Conservation (phyloP, 2,113 vertebrate species). For the Callopanchax toddi region DNA sequence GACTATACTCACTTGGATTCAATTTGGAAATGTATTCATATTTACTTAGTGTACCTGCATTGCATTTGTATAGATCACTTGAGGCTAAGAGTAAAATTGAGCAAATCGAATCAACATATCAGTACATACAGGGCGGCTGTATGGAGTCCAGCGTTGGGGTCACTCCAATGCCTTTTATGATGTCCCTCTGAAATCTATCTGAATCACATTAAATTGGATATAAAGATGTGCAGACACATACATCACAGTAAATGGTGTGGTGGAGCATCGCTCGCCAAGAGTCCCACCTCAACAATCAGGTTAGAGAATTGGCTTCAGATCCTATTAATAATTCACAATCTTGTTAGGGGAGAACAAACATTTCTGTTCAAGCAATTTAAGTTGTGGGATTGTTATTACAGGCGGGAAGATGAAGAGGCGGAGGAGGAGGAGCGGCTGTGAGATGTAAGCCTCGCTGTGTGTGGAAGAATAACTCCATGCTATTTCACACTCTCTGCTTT, state of each 20-base stretch:
- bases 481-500: conserved; percentile 82
- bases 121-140: conserved; percentile 52
- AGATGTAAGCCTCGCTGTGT: conserved; percentile 60
- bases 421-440: conserved; percentile 50
- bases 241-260: conserved; percentile 82
- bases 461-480: conserved; percentile 73
- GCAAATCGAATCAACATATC: conserved; percentile 77
- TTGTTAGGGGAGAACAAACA: conserved; percentile 85
- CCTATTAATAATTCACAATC: conserved; percentile 87
- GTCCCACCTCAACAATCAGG: conserved; percentile 84
- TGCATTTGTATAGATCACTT: conserved; percentile 80
- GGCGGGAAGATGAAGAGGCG: conserved; percentile 33
- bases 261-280: conserved; percentile 73
- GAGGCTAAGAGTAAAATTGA: conserved; percentile 69
- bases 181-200: conserved; percentile 83
- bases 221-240: conserved; percentile 86
- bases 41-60: conserved; percentile 82
- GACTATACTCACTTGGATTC: conserved; percentile 77
- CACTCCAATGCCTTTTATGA: conserved; percentile 79
- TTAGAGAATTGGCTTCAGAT: conserved; percentile 80
- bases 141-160: conserved; percentile 66
- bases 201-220: conserved; percentile 83
- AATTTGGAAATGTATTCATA: conserved; percentile 82
- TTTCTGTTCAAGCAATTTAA: conserved; percentile 83
- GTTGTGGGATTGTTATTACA: conserved; percentile 75